Evolutionary conservation across 1,140 invertebrate genomes (phyloP).

Genomic region (Drosophila repleta): DNA sequence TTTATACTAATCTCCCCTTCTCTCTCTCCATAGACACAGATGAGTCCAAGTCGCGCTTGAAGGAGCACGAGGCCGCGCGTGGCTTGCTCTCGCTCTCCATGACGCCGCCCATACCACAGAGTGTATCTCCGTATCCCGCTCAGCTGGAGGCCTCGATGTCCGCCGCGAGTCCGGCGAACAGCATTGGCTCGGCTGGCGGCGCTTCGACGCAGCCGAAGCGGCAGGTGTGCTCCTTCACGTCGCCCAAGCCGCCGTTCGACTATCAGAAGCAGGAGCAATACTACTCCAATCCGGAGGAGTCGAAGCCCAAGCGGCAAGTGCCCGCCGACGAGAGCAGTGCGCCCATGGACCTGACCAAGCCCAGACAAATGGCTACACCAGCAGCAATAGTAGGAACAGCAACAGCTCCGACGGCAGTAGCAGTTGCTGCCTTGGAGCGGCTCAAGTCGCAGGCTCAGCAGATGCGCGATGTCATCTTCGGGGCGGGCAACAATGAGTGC

Average conservation of each 20-base stretch:
- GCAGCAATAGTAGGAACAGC: background rate
- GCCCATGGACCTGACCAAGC: constrained; percentile 82
- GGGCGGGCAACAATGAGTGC: constrained; percentile 63
- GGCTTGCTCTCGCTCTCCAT: constrained; percentile 91
- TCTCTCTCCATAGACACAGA: constrained; percentile 84
- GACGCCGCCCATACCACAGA: constrained; percentile 82
- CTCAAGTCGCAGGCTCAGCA: constrained; percentile 77
- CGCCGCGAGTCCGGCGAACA: constrained; percentile 66
- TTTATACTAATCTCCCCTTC: background rate
- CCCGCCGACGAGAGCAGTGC: constrained; percentile 71
- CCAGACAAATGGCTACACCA: constrained; percentile 30
- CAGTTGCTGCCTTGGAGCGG: constrained; percentile 8
- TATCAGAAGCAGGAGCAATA: constrained; percentile 83
- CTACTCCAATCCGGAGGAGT: constrained; percentile 82
- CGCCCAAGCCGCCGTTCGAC: constrained; percentile 81
- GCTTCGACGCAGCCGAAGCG: constrained; percentile 58
- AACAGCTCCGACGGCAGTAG: background rate
- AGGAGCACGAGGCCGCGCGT: constrained; percentile 94
- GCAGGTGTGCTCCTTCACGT: constrained; percentile 75
- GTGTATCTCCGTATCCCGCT: constrained; percentile 54
- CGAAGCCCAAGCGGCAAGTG: constrained; percentile 62
- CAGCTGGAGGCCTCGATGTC: constrained; percentile 46
- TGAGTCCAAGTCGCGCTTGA: constrained; percentile 86
- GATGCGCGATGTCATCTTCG: constrained; percentile 79
- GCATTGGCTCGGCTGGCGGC: constrained; percentile 62